A percentile compares a stretch with the other conserved stretches of the same genome.
Conservation (phyloP, 2,797 vertebrate species). For the Adrianichthys oophorus region DNA sequence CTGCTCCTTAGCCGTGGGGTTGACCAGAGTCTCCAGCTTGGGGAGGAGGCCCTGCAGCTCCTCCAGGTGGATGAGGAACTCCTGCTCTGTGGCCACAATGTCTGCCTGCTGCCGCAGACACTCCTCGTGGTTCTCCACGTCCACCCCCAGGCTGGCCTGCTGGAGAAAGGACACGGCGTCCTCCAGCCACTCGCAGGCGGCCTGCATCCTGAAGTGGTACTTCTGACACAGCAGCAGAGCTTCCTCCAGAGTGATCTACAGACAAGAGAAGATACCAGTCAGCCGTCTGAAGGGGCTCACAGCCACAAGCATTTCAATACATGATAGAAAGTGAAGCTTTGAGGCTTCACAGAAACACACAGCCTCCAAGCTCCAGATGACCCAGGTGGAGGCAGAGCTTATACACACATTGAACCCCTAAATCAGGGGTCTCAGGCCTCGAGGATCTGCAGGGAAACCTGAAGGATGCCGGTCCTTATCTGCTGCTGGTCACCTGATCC, state of each 20-base stretch:
- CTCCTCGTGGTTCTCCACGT: conserved; percentile 92
- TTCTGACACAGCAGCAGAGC: conserved; percentile 86
- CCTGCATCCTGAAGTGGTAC: conserved; percentile 89
- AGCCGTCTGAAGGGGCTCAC: neutral
- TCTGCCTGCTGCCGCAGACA: conserved; percentile 85
- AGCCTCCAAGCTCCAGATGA: too few species aligned
- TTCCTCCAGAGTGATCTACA: conserved; percentile 87
- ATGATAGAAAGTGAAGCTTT: too few species aligned
- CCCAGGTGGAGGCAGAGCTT: too few species aligned
- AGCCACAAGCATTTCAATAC: neutral
- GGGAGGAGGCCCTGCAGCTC: conserved; percentile 82
- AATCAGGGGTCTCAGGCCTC: too few species aligned
- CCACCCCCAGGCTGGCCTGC: conserved; percentile 86
- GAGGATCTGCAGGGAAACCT: too few species aligned
- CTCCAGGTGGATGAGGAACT: conserved; percentile 82
- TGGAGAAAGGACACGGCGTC: conserved; percentile 91
- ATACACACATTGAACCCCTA: too few species aligned
- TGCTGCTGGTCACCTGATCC: too few species aligned
- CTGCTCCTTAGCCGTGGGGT: conserved; percentile 81
- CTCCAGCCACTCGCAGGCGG: conserved; percentile 91
- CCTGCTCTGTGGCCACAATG: conserved; percentile 88
- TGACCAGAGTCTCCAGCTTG: conserved; percentile 84
- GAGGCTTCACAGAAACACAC: too few species aligned
- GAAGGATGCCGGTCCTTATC: too few species aligned
- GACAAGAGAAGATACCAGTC: neutral